Base-by-base conservation (phyloP, 2,888 invertebrate genomes). In the Caenorhabditis macrosperma region DNA sequence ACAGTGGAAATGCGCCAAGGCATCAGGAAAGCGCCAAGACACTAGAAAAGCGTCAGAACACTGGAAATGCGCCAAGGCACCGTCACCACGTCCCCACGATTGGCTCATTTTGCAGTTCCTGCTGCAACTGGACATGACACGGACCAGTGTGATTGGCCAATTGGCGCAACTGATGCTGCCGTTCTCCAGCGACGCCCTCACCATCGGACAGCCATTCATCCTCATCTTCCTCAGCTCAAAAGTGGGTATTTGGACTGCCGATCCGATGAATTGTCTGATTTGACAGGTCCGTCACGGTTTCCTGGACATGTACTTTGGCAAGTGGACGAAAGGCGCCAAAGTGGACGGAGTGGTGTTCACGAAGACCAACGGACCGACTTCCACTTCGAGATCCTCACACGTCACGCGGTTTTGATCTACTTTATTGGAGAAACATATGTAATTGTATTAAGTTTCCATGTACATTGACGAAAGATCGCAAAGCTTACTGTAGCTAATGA, bases 111-210 rank as follows among this genome's bases (percentile, higher is more conserved):
- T 38, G 9, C 52, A 75, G 64, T 66, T 67, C 28, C 38, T 66
- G n/a, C 72, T 72, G 28, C 63, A 63, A 72, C 26, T 72, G 48
- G 72, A 72, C 30, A 5, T 41, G 4, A n/a, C 28, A 5, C 46
- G 63, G 0, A 46, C 35, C 26, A 63, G 63, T 7, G 35, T 72
- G 10, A 24, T 26, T 17, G 72, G 72, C 2, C 72, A 72, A n/a
- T 26, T 33, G 0, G 63, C 72, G 12, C 72, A 72, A 28, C n/a
- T 72, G 0, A 33, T 72, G 7, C 63, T 72, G 0, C 72, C 72
- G 9, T 72, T 72, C 33, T 63, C 72, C 63, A 72, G 72, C n/a
- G 72, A 72, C 22, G 63, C 63, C 30, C n/a, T 72, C 57, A 72
- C 72, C 0, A 63, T 72, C n/a, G 63, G 44, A 0, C 72, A 72